Percentiles rank a stretch among this genome's conserved stretches.
Evolutionary conservation across 2,888 invertebrate species (phyloP).

Genomic region (Drosophila histrio): DNA sequence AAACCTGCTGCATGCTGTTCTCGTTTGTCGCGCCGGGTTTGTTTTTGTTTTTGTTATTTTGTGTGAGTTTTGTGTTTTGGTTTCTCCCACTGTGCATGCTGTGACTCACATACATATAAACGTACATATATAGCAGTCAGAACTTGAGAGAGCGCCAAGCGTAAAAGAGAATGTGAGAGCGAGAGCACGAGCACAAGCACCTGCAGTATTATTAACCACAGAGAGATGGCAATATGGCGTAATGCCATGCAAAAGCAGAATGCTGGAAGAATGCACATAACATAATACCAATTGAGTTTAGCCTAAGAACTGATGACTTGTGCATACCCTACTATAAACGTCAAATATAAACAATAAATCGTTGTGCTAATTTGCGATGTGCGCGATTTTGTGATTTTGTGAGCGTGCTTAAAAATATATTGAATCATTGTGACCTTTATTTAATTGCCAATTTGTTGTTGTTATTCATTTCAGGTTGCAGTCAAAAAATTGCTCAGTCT

Average conservation of each 20-base stretch:
- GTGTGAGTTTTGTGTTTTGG: slow-evolving; percentile 27
- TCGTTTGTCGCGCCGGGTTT: slow-evolving; percentile 37
- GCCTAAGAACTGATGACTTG: slow-evolving; percentile 2
- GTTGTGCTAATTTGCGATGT: neutral
- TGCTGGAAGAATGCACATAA: slow-evolving; percentile 12
- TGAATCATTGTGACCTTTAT: neutral
- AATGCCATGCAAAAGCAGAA: slow-evolving; percentile 24
- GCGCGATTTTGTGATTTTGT: neutral
- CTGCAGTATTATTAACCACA: neutral
- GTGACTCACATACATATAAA: slow-evolving; percentile 22
- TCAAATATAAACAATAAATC: neutral
- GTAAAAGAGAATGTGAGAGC: neutral
- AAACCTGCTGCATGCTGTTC: slow-evolving; percentile 47
- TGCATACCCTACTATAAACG: slow-evolving; percentile 30
- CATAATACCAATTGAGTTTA: neutral
- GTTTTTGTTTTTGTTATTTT: slow-evolving; percentile 21
- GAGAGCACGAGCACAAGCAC: neutral
- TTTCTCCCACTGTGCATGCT: slow-evolving; percentile 27
- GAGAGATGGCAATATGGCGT: slow-evolving; percentile 34
- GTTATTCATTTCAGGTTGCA: slow-evolving; percentile 29
- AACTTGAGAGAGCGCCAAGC: slow-evolving; percentile 4
- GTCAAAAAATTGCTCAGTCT: slow-evolving; percentile 17
- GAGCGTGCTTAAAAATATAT: neutral
- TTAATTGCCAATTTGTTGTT: neutral
- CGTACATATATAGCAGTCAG: neutral